Conservation (phyloP, 2,888 invertebrate species). For the Tethea ocularis region DNA sequence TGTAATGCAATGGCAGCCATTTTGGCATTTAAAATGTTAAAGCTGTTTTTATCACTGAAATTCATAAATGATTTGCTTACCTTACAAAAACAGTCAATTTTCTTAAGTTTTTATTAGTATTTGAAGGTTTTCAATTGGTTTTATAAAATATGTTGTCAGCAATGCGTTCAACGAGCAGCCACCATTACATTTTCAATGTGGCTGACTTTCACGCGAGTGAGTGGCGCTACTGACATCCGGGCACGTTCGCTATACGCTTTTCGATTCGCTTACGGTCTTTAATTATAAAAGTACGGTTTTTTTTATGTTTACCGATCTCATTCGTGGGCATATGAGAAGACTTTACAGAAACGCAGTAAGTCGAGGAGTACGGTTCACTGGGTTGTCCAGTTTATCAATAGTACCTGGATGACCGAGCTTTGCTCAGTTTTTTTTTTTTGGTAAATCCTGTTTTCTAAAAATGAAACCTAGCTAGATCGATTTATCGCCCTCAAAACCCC, state of each 20-base stretch:
- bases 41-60: constrained; percentile 13
- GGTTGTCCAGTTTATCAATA: too few species aligned
- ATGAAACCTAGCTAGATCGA: too few species aligned
- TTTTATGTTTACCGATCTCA: too few species aligned
- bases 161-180: constrained; percentile 75
- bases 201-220: constrained; percentile 22
- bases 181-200: constrained; percentile 67
- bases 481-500: too few species aligned
- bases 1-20: constrained; percentile 39
- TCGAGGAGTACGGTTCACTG: too few species aligned
- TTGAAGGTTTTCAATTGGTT: constrained; percentile 64
- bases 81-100: constrained; percentile 38
- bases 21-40: constrained; percentile 20
- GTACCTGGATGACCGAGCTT: too few species aligned
- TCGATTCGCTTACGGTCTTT: too few species aligned
- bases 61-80: constrained; percentile 40
- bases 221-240: constrained; percentile 31
- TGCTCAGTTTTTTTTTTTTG: too few species aligned
- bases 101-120: constrained; percentile 49
- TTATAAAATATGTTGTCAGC: constrained; percentile 79
- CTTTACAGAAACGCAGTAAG: too few species aligned
- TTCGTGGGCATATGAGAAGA: too few species aligned
- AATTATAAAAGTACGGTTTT: too few species aligned
- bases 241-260: constrained; percentile 1
- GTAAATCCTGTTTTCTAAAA: too few species aligned